Evolutionary conservation across 2,797 vertebrate genomes (phyloP), one percentile per base, ranked within the genome.

Genomic region (Geotrypetes seraphini): DNA sequence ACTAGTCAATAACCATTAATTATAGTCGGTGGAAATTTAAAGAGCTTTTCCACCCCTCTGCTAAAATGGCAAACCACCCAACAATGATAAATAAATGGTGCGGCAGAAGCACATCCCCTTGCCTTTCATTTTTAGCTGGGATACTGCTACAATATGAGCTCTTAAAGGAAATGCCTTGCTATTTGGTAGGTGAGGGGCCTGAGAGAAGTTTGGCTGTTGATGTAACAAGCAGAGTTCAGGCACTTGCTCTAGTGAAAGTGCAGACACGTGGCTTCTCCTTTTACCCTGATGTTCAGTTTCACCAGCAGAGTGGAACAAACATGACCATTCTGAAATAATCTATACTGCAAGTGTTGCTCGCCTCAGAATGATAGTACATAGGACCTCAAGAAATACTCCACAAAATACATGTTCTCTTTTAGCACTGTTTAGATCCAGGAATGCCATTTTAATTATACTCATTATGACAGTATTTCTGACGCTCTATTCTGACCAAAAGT

Each of bases 1-100:
- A 80, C 71, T 60, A 73, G 75, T 83, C 81, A 82, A 73, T 83
- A 81, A 77, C 69, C 79, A 77, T 84, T 85, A 66, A 84, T 87
- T 84, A 78, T 63, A 50, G 64, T 71, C 67, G 45, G 75, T 76
- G 69, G 66, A 75, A 75, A 64, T 74, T 79, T 81, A 83, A 84
- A 75, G 75, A 82, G 67, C 54, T 63, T 60, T 71, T 71, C 58
- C 60, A n/a, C n/a, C n/a, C n/a, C 70, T 78, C 73, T 69, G 69
- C 76, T 71, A 68, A 75, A 73, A 67, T 66, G 69, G 71, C 71
- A 79, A 80, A 66, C 71, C 60, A 63, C 78, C 79, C 50, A 71
- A 62, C 65, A 79, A 77, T 57, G 73, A 76, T 66, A 80, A 83
- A 79, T 79, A 83, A 80, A 78, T 69, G n/a, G n/a, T n/a, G n/a